Percentiles rank a stretch among this genome's conserved stretches.
phyloP scores from a whole-genome alignment of 2,888 invertebrate genomes.

The Tetrapedia diversipes region DNA sequence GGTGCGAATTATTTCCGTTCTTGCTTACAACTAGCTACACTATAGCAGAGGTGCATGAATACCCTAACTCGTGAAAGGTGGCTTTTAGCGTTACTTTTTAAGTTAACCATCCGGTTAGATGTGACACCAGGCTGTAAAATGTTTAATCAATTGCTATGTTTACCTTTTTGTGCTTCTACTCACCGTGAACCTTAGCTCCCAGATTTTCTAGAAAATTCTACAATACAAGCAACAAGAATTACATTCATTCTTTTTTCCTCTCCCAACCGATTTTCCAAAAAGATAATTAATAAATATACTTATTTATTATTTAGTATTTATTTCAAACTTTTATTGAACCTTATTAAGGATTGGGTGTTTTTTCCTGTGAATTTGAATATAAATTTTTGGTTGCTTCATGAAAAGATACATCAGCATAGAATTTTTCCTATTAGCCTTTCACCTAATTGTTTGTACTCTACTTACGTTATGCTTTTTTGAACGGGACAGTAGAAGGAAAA shows the following conservation, averaged over 20 bases:
- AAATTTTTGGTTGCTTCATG: conserved; percentile 41
- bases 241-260: not conserved
- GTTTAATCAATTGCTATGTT: conserved; percentile 58
- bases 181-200: conserved; percentile 55
- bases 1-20: conserved; percentile 30
- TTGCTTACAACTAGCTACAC: conserved; percentile 51
- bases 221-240: conserved; percentile 42
- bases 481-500: conserved; percentile 35
- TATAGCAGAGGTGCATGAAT: conserved; percentile 47
- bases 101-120: conserved; percentile 44
- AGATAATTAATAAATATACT: too few relatives aligned
- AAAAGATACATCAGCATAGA: conserved; percentile 41
- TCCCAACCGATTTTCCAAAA: not conserved
- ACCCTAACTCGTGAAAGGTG: conserved; percentile 53
- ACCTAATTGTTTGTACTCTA: conserved; percentile 31
- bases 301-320: too few relatives aligned
- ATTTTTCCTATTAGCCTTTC: conserved; percentile 32
- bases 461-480: conserved; percentile 30
- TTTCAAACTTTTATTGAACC: conserved; percentile 5
- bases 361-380: not conserved
- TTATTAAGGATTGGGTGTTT: not conserved
- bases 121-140: conserved; percentile 64
- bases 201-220: conserved; percentile 43
- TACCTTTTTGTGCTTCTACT: too few relatives aligned
- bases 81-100: conserved; percentile 36